Evolutionary conservation across 2,888 invertebrate genomes (phyloP), one percentile per base, ranked within the genome.

Genomic region (Latrodectus elegans): DNA sequence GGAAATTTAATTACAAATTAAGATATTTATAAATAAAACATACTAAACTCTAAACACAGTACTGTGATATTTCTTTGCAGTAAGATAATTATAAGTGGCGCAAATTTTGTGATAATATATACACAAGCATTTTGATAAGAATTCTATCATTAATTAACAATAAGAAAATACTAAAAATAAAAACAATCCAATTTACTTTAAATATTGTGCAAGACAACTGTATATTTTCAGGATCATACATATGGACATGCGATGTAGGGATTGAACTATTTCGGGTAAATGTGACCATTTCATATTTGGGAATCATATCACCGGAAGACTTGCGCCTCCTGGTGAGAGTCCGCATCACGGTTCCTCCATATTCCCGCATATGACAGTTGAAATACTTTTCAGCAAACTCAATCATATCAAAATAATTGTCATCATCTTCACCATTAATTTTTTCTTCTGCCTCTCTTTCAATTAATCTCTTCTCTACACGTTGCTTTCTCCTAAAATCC

Each of bases 351-450:
- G 90, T 90, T 52, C 91, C 91, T 70, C 91, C 91, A 49, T 90
- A 84, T 84, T 92, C 92, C 65, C 91, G 90, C 38, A 91, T 90
- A 91, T 98, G 98, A 80, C 95, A 95, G 92, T 98, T 98, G 93
- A 97, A 98, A 92, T 96, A 96, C 89, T 96, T 95, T 91, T 97
- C 96, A n/a, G 98, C 98, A 93, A 97, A 98, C 91, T 98, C 97
- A 0, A 96, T 93, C 92, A 98, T 95, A 91, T 97, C 97, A 91
- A 95, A 96, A n/a, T 89, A 88, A 9, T 94, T 92, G 81, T 91
- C 91, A 90, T 95, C 95, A 15, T 94, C 94, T 26, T 94, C 93
- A 71, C 93, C 93, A 88, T 92, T 83, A 53, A 77, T 60, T 87
- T 93, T 93, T 84, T 94, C 93, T 87, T 94, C 93, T 91, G 91